phyloP scores from a whole-genome alignment of 1,140 invertebrate species.

The Drosophila aff. region DNA sequence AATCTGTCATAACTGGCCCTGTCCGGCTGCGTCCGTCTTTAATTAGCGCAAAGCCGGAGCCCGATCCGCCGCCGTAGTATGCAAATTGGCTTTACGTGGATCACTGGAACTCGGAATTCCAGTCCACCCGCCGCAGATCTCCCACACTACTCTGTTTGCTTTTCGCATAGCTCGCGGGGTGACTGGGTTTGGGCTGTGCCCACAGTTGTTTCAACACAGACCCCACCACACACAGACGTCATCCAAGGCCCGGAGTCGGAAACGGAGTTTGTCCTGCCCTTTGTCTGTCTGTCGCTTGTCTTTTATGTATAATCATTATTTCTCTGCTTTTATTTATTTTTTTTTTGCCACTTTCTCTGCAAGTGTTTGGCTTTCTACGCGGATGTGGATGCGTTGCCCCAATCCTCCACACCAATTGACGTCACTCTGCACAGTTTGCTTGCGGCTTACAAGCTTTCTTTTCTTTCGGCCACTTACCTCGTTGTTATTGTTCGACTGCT shows the following conservation, averaged over 20 bases:
- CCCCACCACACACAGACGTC: slow-evolving; percentile 54
- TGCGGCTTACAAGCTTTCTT: slow-evolving; percentile 54
- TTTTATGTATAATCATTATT: slow-evolving; percentile 9
- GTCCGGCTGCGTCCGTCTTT: slow-evolving; percentile 55
- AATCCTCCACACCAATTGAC: slow-evolving; percentile 58
- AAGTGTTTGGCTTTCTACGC: slow-evolving; percentile 68
- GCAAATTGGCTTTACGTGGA: slow-evolving; percentile 77
- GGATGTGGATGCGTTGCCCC: slow-evolving; percentile 65
- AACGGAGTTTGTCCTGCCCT: slow-evolving; percentile 18
- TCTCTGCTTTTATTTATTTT: not conserved
- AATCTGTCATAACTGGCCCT: slow-evolving; percentile 46
- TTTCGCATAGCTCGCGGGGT: slow-evolving; percentile 50
- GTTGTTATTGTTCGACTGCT: slow-evolving; percentile 59
- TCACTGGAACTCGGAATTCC: slow-evolving; percentile 59
- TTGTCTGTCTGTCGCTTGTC: not conserved
- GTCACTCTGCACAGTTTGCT: slow-evolving; percentile 52
- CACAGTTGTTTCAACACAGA: slow-evolving; percentile 77
- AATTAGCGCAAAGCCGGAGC: slow-evolving; percentile 60
- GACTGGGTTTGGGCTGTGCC: slow-evolving; percentile 49
- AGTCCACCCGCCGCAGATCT: slow-evolving; percentile 41
- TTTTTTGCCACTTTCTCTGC: slow-evolving; percentile 72
- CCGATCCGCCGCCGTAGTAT: slow-evolving; percentile 33
- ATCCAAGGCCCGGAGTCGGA: slow-evolving; percentile 25
- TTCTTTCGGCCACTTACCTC: slow-evolving; percentile 73
- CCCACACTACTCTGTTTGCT: slow-evolving; percentile 50